A percentile compares a stretch with the other conserved stretches of the same genome.
These are phyloP conservation scores for Synanthedon myopaeformis DNA, from an alignment of 2,888 invertebrate species.

Conservation along the genomic window DNA sequence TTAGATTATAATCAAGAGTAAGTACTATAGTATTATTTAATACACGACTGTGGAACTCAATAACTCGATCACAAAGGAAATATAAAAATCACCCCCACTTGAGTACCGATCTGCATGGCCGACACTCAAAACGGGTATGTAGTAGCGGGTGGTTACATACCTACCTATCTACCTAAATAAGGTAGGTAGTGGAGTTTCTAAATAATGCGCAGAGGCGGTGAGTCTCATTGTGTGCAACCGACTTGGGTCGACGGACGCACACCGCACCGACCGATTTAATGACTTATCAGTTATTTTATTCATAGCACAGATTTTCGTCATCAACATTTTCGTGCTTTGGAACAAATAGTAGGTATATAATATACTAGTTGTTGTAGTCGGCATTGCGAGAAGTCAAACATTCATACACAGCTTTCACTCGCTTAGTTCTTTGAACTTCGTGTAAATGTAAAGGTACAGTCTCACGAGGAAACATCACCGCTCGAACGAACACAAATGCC, in stretches of 20 bases:
- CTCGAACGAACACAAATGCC: constrained; percentile 5
- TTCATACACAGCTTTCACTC: too few relatives aligned
- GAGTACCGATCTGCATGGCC: neutral
- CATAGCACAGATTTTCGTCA: neutral
- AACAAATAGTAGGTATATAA: too few relatives aligned
- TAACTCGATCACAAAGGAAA: too few relatives aligned
- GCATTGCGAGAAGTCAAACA: too few relatives aligned
- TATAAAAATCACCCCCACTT: neutral
- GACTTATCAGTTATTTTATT: constrained; percentile 9
- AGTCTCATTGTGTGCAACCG: constrained; percentile 19
- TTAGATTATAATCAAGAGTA: too few relatives aligned
- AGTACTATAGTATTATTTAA: too few relatives aligned
- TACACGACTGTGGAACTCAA: too few relatives aligned
- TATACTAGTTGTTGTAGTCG: too few relatives aligned
- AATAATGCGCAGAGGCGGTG: constrained; percentile 20
- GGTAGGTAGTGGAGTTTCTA: constrained; percentile 15
- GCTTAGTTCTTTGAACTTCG: neutral
- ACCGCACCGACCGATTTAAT: constrained; percentile 14
- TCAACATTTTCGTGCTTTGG: too few relatives aligned
- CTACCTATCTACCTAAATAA: constrained; percentile 5
- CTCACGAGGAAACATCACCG: neutral
- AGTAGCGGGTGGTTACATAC: constrained; percentile 5
- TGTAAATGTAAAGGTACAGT: neutral
- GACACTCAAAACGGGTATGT: constrained; percentile 4
- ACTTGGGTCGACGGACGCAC: constrained; percentile 23